These are phyloP conservation scores for Pseudochirops corinnae DNA, from an alignment of 2,797 vertebrate species.

Conservation along the genomic window DNA sequence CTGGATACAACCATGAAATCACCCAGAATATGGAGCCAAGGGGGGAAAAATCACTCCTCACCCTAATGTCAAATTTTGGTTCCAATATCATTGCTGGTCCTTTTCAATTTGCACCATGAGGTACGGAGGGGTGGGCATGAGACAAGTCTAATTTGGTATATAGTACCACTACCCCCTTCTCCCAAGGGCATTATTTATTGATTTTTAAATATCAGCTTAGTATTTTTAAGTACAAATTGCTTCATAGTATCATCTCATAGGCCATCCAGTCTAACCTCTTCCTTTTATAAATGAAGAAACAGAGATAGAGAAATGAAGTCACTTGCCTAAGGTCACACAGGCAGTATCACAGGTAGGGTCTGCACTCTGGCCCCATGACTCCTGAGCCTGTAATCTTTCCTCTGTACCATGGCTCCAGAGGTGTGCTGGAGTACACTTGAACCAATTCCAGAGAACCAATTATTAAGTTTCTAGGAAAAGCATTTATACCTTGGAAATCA, in stretches of 20 bases:
- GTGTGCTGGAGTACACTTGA: not conserved
- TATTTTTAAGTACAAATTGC: not conserved
- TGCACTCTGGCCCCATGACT: not conserved
- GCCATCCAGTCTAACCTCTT: not conserved
- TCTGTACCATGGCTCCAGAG: not conserved
- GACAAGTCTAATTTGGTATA: not conserved
- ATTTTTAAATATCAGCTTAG: not conserved
- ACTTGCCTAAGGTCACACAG: not conserved
- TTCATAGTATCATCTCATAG: not conserved
- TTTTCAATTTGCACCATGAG: constrained; percentile 44
- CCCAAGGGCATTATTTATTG: not conserved
- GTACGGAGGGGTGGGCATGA: not conserved
- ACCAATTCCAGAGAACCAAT: not conserved
- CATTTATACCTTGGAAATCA: not conserved
- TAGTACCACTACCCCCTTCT: no score
- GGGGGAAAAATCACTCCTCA: not conserved
- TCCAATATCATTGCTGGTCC: constrained; percentile 13
- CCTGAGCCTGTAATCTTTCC: not conserved
- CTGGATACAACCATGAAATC: not conserved
- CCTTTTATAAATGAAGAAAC: not conserved
- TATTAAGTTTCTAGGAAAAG: not conserved
- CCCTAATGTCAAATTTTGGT: constrained; percentile 10
- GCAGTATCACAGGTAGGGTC: not conserved
- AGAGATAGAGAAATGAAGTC: not conserved
- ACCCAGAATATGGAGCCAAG: not conserved